Percentiles rank a stretch among this genome's conserved stretches.
These are phyloP conservation scores for Ophiodon elongatus DNA, from an alignment of 2,113 vertebrate genomes.

Conservation along the genomic window DNA sequence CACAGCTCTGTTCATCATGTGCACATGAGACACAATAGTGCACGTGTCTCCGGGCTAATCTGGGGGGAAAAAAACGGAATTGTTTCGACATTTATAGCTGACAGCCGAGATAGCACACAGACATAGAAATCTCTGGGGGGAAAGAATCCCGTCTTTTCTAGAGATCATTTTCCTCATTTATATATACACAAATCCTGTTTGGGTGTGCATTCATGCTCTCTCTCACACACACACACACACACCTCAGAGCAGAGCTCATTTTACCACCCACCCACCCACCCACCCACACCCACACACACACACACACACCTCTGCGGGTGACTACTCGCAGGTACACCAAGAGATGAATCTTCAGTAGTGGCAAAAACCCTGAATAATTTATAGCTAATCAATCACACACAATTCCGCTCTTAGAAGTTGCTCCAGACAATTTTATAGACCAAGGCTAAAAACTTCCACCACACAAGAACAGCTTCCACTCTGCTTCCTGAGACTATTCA, in stretches of 20 bases:
- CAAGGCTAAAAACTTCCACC: background rate
- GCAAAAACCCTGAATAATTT: slow-evolving; percentile 70
- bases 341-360: slow-evolving; percentile 70
- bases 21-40: slow-evolving; percentile 28
- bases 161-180: background rate
- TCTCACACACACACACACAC: background rate
- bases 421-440: background rate
- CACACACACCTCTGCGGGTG: slow-evolving; percentile 17
- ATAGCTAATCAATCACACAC: slow-evolving; percentile 63
- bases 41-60: slow-evolving; percentile 25
- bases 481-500: background rate
- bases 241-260: too few relatives aligned
- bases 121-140: slow-evolving; percentile 23
- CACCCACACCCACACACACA: slow-evolving; percentile 43
- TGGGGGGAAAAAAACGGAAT: background rate
- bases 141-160: background rate
- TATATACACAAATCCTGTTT: slow-evolving; percentile 14
- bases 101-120: slow-evolving; percentile 8
- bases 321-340: slow-evolving; percentile 50
- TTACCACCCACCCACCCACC: too few relatives aligned
- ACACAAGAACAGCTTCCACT: background rate
- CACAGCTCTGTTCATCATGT: slow-evolving; percentile 19
- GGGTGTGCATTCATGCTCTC: background rate
- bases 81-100: slow-evolving; percentile 47
- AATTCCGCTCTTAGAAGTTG: slow-evolving; percentile 4